Evolutionary conservation across 2,888 invertebrate genomes (phyloP), one percentile per base, ranked within the genome.

Genomic region (Cephonodes hylas): DNA sequence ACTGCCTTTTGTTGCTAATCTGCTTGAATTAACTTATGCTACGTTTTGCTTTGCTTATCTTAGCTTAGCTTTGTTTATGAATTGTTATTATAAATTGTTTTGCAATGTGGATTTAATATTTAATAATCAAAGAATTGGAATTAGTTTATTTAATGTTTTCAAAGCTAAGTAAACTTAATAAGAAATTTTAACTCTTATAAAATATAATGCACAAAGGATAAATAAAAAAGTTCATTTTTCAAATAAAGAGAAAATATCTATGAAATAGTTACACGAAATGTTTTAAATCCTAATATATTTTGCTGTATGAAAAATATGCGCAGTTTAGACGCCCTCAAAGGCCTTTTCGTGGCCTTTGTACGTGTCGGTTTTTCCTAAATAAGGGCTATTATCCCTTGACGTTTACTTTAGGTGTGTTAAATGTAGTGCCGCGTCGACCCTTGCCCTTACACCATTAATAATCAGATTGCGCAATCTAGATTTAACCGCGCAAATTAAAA

Each of bases 361-460:
- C 76, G 72, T 78, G 77, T 79, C 66, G 73, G 74, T 73, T 80
- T 75, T 84, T 78, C 73, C 72, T 77, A 83, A 81, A 81, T 84
- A 81, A 81, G 77, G 76, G 70, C 71, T 80, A 85, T 86, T 84
- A 81, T 83, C 79, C 76, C 73, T 70, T 78, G 76, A 75, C 79
- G 71, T 77, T 74, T 73, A 75, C 74, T 79, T 79, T 75, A 75
- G 79, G 73, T 80, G 69, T 75, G 80, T 81, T 84, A 85, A 86
- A 88, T 84, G 85, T 81, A 80, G 79, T 80, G 72, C 75, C 78
- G 64, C 70, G 68, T 66, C 78, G 78, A 82, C 83, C 84, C 80
- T 75, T 81, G 79, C 81, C 80, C 77, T 82, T 67, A 61, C 67
- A 70, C 78, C 83, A 86, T 89, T 89, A 85, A 88, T 89, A 88